These are phyloP conservation scores for Lobophora halterata DNA, from an alignment of 2,888 invertebrate species.

Conservation along the genomic window DNA sequence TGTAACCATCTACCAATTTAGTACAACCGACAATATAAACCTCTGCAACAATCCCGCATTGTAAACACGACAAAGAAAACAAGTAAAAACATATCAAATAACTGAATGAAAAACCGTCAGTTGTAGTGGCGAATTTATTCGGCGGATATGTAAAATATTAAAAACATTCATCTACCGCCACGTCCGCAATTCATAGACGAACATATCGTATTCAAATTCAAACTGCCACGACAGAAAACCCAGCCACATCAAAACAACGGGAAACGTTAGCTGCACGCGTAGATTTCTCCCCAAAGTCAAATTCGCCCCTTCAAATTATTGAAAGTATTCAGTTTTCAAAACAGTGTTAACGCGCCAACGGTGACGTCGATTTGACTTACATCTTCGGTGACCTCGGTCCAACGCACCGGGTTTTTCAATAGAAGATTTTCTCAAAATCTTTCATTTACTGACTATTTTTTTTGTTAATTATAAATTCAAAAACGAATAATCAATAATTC, in stretches of 20 bases:
- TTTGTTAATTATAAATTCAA: too few species aligned
- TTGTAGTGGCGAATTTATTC: conserved; percentile 67
- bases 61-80: conserved; percentile 46
- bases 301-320: too few species aligned
- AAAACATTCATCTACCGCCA: conserved; percentile 75
- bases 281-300: too few species aligned
- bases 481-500: background rate
- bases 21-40: conserved; percentile 31
- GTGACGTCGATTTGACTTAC: background rate
- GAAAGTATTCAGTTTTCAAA: too few species aligned
- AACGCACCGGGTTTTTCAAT: too few species aligned
- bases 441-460: background rate
- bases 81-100: conserved; percentile 68
- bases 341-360: background rate
- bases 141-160: conserved; percentile 77
- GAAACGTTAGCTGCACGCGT: conserved; percentile 36
- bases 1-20: conserved; percentile 28
- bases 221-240: conserved; percentile 65
- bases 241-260: conserved; percentile 67
- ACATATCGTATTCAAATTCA: conserved; percentile 61
- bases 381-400: background rate
- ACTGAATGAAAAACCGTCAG: conserved; percentile 62
- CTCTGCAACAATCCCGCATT: conserved; percentile 42
- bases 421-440: too few species aligned
- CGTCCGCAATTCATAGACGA: conserved; percentile 70